Evolutionary conservation across 2,888 invertebrate genomes (phyloP), one percentile per base, ranked within the genome.

Genomic region (Mythimna ferrago): DNA sequence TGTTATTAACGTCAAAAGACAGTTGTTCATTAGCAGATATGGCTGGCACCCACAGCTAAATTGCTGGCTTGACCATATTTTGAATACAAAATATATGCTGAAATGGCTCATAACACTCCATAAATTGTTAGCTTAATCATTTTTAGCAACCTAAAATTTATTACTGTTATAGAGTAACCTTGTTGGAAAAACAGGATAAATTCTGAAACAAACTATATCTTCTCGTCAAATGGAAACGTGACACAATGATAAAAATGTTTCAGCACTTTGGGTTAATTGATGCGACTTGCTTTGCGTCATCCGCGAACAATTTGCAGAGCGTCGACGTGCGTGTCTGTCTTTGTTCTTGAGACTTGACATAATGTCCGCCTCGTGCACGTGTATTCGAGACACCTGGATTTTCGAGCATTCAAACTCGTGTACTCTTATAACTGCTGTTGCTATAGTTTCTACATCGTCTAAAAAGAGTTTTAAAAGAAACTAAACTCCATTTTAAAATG

Each of bases 251-350:
- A 73, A 74, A 73, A 76, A 73, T 73, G 71, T 82, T 76, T 66
- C 32, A 82, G 70, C 68, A 72, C 68, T 74, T 81, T 74, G 67
- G 60, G 64, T 64, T 83, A 83, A 85, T 80, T 76, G 76, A 71
- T 73, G 76, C 67, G 67, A 73, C 58, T 61, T 71, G 70, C 51
- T 82, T 80, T 84, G 86, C 82, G 86, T 87, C 87, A 87, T 73
- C 63, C 66, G 61, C 64, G 63, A 79, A 62, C 69, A 65, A 81
- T 81, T 75, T 62, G 70, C 68, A 68, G 68, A 74, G 77, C 76
- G 74, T 70, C 76, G 72, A 62, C 26, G 56, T 80, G 82, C 79
- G 72, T 79, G 73, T 75, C 84, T 87, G 73, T 75, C 84, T 86
- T 85, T 85, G 87, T 85, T 82, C 77, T 65, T 60, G 71, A 75